phyloP scores from a whole-genome alignment of 2,113 vertebrate genomes.

The Oceanodroma tethys region DNA sequence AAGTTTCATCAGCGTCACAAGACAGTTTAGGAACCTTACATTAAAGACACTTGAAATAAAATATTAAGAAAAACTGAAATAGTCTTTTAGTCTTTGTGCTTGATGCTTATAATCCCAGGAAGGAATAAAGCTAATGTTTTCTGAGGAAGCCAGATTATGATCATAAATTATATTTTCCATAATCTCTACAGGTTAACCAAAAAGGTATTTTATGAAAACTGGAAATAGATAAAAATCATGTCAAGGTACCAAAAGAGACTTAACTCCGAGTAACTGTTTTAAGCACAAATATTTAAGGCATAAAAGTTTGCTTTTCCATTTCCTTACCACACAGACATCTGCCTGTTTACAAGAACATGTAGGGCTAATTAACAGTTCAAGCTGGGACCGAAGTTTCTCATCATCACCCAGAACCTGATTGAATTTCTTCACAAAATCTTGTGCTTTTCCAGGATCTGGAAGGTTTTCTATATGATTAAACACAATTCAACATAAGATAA shows the following conservation, averaged over 20 bases:
- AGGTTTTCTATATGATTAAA: slow-evolving; percentile 85
- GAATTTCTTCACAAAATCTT: slow-evolving; percentile 99
- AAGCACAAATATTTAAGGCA: background rate
- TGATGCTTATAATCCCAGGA: background rate
- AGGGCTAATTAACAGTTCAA: slow-evolving; percentile 93
- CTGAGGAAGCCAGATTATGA: background rate
- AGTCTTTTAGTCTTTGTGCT: background rate
- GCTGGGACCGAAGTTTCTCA: slow-evolving; percentile 90
- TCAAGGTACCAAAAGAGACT: background rate
- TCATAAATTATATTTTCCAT: background rate
- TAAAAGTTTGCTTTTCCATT: background rate
- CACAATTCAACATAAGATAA: background rate
- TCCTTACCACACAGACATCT: slow-evolving; percentile 96
- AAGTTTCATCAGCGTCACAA: background rate
- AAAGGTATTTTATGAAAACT: background rate
- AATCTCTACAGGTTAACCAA: background rate
- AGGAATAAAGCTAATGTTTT: background rate
- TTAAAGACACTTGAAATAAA: background rate
- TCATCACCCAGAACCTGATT: slow-evolving; percentile 97
- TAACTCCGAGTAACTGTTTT: background rate
- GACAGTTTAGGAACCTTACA: background rate
- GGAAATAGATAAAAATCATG: background rate
- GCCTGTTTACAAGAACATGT: slow-evolving; percentile 98
- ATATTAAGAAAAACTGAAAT: background rate
- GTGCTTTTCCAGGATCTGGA: slow-evolving; percentile 96